phyloP scores from a whole-genome alignment of 2,113 vertebrate species.

The Melanerpes aurifrons region DNA sequence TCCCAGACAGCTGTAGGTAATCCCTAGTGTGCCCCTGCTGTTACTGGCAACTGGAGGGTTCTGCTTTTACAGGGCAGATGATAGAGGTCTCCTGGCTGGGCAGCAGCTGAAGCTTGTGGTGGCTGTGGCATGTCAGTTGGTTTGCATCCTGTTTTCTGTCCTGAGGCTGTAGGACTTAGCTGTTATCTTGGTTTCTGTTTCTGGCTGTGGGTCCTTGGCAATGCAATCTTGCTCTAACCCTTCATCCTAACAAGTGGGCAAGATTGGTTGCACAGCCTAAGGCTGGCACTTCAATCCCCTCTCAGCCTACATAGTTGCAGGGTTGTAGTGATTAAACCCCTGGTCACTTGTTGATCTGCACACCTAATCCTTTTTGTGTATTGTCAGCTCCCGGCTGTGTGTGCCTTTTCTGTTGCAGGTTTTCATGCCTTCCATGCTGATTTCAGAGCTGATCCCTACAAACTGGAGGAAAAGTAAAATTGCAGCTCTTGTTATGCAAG shows the following conservation, averaged over 20 bases:
- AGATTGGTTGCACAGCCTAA: not conserved
- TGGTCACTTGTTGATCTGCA: not conserved
- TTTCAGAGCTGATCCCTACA: not conserved
- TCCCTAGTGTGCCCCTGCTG: rapidly evolving
- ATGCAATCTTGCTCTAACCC: not conserved
- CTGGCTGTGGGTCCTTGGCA: rapidly evolving
- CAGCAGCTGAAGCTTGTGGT: not conserved
- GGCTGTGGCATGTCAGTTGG: not conserved
- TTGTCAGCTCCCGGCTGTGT: not conserved
- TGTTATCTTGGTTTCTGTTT: not conserved
- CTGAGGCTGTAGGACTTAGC: not conserved
- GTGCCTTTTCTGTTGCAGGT: not conserved
- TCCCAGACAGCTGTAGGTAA: not conserved
- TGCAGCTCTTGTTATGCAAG: not conserved
- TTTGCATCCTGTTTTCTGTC: not conserved
- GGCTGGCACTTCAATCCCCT: not conserved
- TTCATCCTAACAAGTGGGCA: not conserved
- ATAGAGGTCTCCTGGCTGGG: not conserved
- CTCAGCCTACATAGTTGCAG: not conserved
- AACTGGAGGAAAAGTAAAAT: not conserved
- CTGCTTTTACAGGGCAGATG: not conserved
- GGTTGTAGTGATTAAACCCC: not conserved
- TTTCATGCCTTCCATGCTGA: not conserved
- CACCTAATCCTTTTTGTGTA: not conserved
- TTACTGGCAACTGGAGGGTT: not conserved